Evolutionary conservation across 2,113 vertebrate genomes (phyloP).

Genomic region (Pagrus major): DNA sequence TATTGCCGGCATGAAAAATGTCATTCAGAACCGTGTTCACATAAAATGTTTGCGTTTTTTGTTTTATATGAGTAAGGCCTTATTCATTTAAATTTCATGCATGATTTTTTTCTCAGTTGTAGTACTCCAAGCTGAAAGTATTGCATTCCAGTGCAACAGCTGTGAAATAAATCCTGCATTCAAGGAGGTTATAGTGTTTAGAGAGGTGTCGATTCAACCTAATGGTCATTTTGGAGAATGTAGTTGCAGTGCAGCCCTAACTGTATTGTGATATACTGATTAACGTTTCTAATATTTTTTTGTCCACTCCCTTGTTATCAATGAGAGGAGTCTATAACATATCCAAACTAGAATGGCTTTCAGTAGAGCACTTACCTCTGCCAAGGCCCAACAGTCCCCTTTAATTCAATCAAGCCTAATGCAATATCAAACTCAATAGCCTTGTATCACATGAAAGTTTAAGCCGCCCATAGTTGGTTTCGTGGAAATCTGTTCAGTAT

Average conservation of each 20-base stretch:
- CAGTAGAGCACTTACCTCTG: too few species aligned
- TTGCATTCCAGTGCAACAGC: conserved; percentile 1
- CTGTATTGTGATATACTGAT: neutral
- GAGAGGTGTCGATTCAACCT: neutral
- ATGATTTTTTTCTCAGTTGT: neutral
- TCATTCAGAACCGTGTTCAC: neutral
- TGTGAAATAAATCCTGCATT: neutral
- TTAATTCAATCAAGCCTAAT: too few species aligned
- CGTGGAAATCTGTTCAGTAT: too few species aligned
- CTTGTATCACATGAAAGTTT: too few species aligned
- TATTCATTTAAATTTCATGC: conserved; percentile 8
- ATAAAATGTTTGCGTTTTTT: neutral
- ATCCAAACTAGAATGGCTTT: too few species aligned
- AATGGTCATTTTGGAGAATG: conserved; percentile 1
- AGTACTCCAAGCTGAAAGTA: conserved; percentile 6
- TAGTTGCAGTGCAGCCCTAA: neutral
- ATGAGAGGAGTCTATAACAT: neutral
- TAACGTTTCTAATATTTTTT: neutral
- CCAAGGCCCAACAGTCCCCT: too few species aligned
- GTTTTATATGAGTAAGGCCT: neutral
- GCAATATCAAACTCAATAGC: too few species aligned
- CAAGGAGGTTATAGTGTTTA: neutral
- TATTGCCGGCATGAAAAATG: neutral
- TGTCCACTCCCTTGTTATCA: neutral
- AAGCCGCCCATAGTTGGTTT: too few species aligned